phyloP scores from a whole-genome alignment of 1,140 invertebrate species.

The Bombyx mandarina region DNA sequence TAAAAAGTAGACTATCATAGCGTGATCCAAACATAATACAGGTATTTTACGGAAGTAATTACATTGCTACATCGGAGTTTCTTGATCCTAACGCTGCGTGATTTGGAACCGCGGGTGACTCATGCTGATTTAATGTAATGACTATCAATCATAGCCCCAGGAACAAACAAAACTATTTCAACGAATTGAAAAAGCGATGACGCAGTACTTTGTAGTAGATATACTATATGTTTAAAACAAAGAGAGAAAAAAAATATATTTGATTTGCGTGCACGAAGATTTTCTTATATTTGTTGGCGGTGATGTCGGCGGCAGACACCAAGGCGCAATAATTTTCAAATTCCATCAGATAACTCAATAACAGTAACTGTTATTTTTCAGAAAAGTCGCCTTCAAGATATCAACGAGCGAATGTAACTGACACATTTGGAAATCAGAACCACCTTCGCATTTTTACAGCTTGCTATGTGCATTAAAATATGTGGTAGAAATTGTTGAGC shows the following conservation, averaged over 20 bases:
- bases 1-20: slow-evolving; percentile 21
- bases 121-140: neutral
- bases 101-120: slow-evolving; percentile 1
- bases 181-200: too few species aligned
- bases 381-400: too few species aligned
- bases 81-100: slow-evolving; percentile 17
- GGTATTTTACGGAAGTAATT: slow-evolving; percentile 28
- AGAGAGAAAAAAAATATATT: neutral
- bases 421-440: too few species aligned
- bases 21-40: slow-evolving; percentile 11
- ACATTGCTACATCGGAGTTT: slow-evolving; percentile 16
- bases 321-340: slow-evolving; percentile 26
- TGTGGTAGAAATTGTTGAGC: too few species aligned
- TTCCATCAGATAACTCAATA: slow-evolving; percentile 28
- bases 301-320: slow-evolving; percentile 35
- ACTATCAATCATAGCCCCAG: too few species aligned
- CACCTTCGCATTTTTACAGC: too few species aligned
- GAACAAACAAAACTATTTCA: too few species aligned
- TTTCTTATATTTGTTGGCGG: slow-evolving; percentile 24
- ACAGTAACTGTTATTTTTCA: too few species aligned
- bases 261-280: slow-evolving; percentile 21
- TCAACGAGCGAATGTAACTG: too few species aligned
- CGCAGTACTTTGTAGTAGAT: too few species aligned
- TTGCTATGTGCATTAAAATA: too few species aligned
- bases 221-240: too few species aligned